A percentile compares a stretch with the other conserved stretches of the same genome.
These are phyloP conservation scores for Lethrus apterus DNA, from an alignment of 1,140 invertebrate genomes.

Conservation along the genomic window DNA sequence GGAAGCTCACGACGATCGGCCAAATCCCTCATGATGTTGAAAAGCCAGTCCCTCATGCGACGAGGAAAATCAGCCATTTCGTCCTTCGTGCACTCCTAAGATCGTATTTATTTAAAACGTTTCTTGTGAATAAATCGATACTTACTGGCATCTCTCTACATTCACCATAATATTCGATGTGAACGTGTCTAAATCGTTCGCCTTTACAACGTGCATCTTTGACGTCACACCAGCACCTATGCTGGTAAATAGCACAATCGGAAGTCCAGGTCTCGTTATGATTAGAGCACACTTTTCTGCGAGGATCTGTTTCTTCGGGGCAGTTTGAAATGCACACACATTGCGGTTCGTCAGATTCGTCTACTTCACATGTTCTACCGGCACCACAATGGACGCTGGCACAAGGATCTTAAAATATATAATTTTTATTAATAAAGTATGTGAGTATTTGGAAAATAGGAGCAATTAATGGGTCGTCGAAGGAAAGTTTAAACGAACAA, in stretches of 20 bases:
- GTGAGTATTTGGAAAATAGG: background rate
- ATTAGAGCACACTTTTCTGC: constrained; percentile 85
- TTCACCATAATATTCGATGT: constrained; percentile 87
- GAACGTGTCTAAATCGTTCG: constrained; percentile 72
- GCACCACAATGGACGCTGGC: constrained; percentile 80
- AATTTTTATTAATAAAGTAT: background rate
- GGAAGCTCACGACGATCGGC: constrained; percentile 82
- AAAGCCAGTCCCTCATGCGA: constrained; percentile 93
- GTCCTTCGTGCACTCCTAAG: constrained; percentile 62
- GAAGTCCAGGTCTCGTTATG: constrained; percentile 89
- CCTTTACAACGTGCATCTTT: constrained; percentile 64
- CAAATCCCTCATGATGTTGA: constrained; percentile 91
- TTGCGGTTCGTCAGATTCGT: constrained; percentile 62
- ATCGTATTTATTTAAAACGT: background rate
- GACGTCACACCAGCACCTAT: constrained; percentile 81
- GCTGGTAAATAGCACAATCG: constrained; percentile 86
- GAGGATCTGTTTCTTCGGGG: constrained; percentile 66
- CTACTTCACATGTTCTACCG: constrained; percentile 77
- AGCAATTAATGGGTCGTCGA: background rate
- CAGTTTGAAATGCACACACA: constrained; percentile 83
- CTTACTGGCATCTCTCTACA: constrained; percentile 71
- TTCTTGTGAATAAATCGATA: constrained; percentile 10
- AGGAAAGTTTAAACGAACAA: no score
- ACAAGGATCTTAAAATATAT: constrained; percentile 51
- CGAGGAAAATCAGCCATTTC: constrained; percentile 88